Conservation (phyloP, 2,113 vertebrate genomes). For the Dicentrarchus labrax region DNA sequence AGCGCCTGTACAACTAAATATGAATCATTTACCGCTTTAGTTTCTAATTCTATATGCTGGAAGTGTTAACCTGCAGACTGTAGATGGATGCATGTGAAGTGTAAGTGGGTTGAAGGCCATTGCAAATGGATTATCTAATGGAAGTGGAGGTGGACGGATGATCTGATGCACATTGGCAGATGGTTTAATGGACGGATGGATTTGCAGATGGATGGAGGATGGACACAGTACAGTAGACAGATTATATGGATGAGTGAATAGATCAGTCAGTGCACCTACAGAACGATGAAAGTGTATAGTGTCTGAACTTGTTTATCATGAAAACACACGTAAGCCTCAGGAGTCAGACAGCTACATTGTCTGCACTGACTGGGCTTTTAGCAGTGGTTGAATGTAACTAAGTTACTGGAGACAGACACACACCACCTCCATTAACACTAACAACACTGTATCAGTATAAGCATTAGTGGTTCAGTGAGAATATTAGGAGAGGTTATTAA, state of each 20-base stretch:
- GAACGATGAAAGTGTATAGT: background rate
- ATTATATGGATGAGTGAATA: conserved; percentile 16
- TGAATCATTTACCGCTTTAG: background rate
- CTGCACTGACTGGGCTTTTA: too few species aligned
- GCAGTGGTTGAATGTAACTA: too few species aligned
- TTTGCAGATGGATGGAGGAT: conserved; percentile 4
- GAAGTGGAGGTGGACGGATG: conserved; percentile 13
- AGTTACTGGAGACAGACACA: background rate
- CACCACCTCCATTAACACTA: background rate
- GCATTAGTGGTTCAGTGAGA: background rate
- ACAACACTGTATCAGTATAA: background rate
- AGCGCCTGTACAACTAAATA: conserved; percentile 2
- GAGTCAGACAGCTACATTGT: background rate
- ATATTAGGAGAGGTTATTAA: background rate
- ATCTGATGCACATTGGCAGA: conserved; percentile 18
- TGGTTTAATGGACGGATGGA: conserved; percentile 24
- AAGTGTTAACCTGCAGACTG: background rate
- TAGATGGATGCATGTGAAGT: background rate
- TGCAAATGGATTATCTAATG: conserved; percentile 16
- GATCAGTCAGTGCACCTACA: conserved; percentile 3
- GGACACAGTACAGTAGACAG: background rate
- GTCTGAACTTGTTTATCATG: background rate
- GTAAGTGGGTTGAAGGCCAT: conserved; percentile 3
- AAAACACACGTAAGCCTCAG: conserved; percentile 2
- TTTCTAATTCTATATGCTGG: conserved; percentile 8